Percentiles rank a stretch among this genome's conserved stretches.
Conservation (phyloP, 2,113 vertebrate species). For the Pterocles gutturalis region DNA sequence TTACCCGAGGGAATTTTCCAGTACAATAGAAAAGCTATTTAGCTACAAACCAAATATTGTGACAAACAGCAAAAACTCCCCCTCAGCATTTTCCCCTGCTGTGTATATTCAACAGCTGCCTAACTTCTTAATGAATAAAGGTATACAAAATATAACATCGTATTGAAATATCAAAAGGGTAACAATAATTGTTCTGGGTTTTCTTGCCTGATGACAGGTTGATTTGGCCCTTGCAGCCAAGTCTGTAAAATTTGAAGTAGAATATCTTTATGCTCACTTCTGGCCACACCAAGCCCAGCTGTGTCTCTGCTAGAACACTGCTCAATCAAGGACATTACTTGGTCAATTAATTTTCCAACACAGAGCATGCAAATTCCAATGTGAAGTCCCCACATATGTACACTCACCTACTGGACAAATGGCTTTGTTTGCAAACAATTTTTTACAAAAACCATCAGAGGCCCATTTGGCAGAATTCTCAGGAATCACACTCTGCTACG, state of each 20-base stretch:
- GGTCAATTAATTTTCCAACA: not conserved
- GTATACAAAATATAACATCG: not conserved
- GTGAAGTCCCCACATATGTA: not conserved
- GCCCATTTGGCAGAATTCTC: not conserved
- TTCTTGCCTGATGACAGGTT: not conserved
- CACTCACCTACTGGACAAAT: not conserved
- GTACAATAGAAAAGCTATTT: not conserved
- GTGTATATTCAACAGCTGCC: not conserved
- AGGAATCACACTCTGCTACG: not conserved
- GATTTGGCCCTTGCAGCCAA: not conserved
- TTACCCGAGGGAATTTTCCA: not conserved
- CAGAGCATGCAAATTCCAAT: fast-evolving
- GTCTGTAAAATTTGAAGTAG: not conserved
- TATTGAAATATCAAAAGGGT: not conserved
- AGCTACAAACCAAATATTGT: constrained; percentile 11
- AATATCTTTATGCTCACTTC: not conserved
- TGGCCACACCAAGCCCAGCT: not conserved
- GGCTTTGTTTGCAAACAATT: not conserved
- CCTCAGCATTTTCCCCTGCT: not conserved
- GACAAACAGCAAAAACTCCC: not conserved
- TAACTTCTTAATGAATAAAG: not conserved
- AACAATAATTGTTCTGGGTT: not conserved
- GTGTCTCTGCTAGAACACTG: not conserved
- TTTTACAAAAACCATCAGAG: not conserved
- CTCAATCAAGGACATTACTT: not conserved